Conservation (phyloP, 2,888 invertebrate species). For the Archaeoteleia sp. region DNA sequence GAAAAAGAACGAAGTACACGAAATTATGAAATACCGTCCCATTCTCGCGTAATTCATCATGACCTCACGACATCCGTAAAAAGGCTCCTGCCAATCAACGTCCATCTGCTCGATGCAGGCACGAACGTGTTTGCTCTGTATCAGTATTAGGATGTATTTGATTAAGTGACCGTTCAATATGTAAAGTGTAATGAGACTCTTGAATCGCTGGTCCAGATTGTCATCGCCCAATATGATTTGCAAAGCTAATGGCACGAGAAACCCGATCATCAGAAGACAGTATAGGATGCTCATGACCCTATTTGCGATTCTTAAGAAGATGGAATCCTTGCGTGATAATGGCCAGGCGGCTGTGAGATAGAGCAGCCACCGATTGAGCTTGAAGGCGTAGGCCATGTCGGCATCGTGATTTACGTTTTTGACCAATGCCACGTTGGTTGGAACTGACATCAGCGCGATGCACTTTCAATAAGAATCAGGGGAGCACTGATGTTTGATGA, state of each 20-base stretch:
- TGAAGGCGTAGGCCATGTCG: background rate
- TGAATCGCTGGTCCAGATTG: background rate
- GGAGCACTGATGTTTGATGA: background rate
- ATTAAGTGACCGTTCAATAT: background rate
- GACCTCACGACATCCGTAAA: background rate
- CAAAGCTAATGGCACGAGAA: background rate
- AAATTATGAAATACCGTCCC: background rate
- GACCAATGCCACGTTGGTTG: background rate
- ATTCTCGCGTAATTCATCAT: background rate
- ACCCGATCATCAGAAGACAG: background rate
- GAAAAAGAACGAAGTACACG: background rate
- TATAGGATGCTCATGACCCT: background rate
- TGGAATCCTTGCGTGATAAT: background rate
- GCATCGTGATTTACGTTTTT: background rate
- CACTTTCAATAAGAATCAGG: background rate
- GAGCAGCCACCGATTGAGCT: background rate
- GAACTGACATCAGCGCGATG: background rate
- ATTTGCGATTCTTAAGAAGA: background rate
- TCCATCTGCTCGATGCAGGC: background rate
- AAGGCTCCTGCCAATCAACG: background rate
- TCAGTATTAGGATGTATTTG: background rate
- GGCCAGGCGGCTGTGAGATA: background rate
- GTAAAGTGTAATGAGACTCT: background rate
- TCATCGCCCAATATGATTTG: background rate
- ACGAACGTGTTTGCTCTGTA: background rate